Conservation (phyloP, 2,888 invertebrate genomes). For the Coecobrya sp. region DNA sequence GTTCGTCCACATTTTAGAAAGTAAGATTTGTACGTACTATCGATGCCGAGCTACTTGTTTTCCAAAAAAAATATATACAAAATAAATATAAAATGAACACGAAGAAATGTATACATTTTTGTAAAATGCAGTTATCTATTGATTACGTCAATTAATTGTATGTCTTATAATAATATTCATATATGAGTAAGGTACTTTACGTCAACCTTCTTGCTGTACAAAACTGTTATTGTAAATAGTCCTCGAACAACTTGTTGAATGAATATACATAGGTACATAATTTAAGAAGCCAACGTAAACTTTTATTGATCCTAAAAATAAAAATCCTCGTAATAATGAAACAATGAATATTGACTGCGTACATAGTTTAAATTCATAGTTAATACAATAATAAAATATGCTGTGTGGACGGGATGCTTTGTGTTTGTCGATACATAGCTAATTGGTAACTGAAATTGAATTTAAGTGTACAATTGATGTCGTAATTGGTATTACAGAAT, state of each 20-base stretch:
- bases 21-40: background rate
- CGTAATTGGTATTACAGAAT: no score
- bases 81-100: background rate
- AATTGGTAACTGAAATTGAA: no score
- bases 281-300: background rate
- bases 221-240: constrained; percentile 2
- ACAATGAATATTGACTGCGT: no score
- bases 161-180: no score
- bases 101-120: background rate
- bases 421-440: no score
- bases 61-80: background rate
- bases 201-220: background rate
- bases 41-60: background rate
- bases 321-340: no score
- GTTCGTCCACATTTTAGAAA: background rate
- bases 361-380: no score
- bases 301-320: background rate
- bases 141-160: no score
- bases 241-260: background rate
- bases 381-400: no score
- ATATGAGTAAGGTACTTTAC: no score
- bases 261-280: background rate
- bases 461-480: no score
- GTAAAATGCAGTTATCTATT: background rate
- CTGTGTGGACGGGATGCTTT: no score